Conservation (phyloP, 2,888 invertebrate genomes). For the Ormyrus labotus region DNA sequence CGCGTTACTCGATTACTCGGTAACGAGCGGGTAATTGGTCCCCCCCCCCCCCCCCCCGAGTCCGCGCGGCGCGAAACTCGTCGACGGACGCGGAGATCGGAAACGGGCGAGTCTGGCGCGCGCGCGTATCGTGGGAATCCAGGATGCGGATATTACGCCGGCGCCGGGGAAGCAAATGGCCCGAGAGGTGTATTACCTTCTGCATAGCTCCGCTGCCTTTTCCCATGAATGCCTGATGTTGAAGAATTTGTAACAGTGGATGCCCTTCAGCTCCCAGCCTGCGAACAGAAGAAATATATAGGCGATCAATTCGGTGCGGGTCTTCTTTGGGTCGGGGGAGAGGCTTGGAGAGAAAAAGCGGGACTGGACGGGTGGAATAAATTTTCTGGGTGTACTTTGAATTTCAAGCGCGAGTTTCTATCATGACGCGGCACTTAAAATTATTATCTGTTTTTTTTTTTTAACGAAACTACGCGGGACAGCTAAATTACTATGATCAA, state of each 20-base stretch:
- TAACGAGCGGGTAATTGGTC: slow-evolving; percentile 38
- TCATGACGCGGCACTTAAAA: too few species aligned
- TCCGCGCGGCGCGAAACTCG: slow-evolving; percentile 14
- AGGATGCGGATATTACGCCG: slow-evolving; percentile 6
- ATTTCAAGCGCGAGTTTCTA: too few species aligned
- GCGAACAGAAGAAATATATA: slow-evolving; percentile 49
- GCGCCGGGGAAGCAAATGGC: too few species aligned
- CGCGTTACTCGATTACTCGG: slow-evolving; percentile 27
- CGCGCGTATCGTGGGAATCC: not conserved
- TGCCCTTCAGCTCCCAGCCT: slow-evolving; percentile 95
- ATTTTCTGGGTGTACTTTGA: too few species aligned
- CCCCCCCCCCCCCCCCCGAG: not conserved
- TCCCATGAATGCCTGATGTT: slow-evolving; percentile 97
- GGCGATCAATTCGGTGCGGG: too few species aligned
- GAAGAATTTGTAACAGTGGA: slow-evolving; percentile 96
- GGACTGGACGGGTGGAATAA: too few species aligned
- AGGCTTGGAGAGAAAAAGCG: too few species aligned
- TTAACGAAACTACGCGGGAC: too few species aligned
- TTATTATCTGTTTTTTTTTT: too few species aligned
- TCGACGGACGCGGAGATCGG: not conserved
- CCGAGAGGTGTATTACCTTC: slow-evolving; percentile 81
- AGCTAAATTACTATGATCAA: too few species aligned
- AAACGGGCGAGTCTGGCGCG: not conserved
- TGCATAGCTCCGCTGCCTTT: slow-evolving; percentile 95
- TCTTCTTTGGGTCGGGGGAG: too few species aligned